Evolutionary conservation across 2,888 invertebrate genomes (phyloP).

Genomic region (Lycia hirtaria): DNA sequence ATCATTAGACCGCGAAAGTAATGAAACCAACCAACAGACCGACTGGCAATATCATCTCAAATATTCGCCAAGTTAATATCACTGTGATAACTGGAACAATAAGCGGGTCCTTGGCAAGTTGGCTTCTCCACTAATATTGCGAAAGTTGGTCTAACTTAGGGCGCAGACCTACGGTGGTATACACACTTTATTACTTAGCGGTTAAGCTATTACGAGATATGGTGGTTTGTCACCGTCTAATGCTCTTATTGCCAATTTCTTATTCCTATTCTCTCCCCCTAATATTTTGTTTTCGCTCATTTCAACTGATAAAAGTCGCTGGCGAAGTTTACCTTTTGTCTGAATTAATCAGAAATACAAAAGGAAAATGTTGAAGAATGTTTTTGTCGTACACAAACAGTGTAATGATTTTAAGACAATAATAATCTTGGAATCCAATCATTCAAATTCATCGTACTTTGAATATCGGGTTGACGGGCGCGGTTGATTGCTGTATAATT

Average conservation of each 20-base stretch:
- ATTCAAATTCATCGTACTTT: neutral
- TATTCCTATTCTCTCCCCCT: neutral
- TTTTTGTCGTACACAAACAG: too few relatives aligned
- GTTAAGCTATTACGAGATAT: slow-evolving; percentile 25
- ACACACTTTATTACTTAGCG: slow-evolving; percentile 30
- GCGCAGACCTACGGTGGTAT: slow-evolving; percentile 15
- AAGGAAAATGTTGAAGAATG: too few relatives aligned
- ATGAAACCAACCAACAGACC: slow-evolving; percentile 31
- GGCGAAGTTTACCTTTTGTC: neutral
- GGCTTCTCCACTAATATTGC: slow-evolving; percentile 69
- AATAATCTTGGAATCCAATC: too few relatives aligned
- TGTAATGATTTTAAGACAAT: too few relatives aligned
- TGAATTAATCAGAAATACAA: neutral
- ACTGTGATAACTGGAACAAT: slow-evolving; percentile 38
- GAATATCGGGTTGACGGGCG: neutral
- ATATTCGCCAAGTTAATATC: slow-evolving; percentile 43
- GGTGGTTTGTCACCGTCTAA: slow-evolving; percentile 24
- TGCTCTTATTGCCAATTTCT: slow-evolving; percentile 17
- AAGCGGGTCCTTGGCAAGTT: slow-evolving; percentile 61
- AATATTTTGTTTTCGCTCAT: neutral
- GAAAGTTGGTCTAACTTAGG: slow-evolving; percentile 30
- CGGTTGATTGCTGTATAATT: slow-evolving; percentile 8
- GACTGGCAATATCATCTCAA: slow-evolving; percentile 43
- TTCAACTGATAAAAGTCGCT: neutral
- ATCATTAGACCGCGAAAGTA: slow-evolving; percentile 35